A percentile compares a stretch with the other conserved stretches of the same genome.
phyloP scores from a whole-genome alignment of 2,888 invertebrate genomes.

The Drosophila gaucha region DNA sequence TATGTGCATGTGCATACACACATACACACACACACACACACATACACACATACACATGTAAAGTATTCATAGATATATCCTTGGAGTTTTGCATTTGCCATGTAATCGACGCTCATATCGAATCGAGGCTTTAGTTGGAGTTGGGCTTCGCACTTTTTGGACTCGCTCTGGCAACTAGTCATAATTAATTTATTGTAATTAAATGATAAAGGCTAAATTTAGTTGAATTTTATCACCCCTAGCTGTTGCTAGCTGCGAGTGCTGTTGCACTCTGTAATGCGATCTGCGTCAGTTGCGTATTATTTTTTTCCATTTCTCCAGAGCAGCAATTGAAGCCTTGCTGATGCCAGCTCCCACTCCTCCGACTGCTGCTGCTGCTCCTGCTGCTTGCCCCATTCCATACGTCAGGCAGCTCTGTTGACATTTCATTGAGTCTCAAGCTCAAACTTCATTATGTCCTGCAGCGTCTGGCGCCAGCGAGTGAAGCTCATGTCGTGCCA shows the following conservation, averaged over 20 bases:
- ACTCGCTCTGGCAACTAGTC: conserved; percentile 35
- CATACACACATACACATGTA: not conserved
- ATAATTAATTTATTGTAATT: conserved; percentile 78
- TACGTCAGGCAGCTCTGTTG: conserved; percentile 56
- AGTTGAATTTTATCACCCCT: conserved; percentile 9
- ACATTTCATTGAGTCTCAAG: conserved; percentile 79
- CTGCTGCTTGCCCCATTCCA: not conserved
- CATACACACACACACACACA: not conserved
- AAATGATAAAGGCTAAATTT: conserved; percentile 53
- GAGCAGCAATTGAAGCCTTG: conserved; percentile 51
- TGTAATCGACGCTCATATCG: conserved; percentile 53
- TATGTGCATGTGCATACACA: conserved; percentile 40
- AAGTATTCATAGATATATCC: conserved; percentile 50
- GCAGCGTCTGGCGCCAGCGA: conserved; percentile 72
- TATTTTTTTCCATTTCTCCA: conserved; percentile 6
- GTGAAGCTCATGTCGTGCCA: conserved; percentile 64
- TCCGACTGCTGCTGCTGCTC: not conserved
- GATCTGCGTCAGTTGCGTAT: conserved; percentile 48
- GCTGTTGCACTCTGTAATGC: conserved; percentile 55
- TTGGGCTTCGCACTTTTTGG: conserved; percentile 16
- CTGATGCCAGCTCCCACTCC: not conserved
- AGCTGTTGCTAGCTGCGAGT: conserved; percentile 11
- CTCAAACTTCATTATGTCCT: conserved; percentile 81
- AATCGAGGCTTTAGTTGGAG: conserved; percentile 23
- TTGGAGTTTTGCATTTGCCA: conserved; percentile 61